phyloP scores from a whole-genome alignment of 1,140 invertebrate genomes.

The Pinna nobilis region DNA sequence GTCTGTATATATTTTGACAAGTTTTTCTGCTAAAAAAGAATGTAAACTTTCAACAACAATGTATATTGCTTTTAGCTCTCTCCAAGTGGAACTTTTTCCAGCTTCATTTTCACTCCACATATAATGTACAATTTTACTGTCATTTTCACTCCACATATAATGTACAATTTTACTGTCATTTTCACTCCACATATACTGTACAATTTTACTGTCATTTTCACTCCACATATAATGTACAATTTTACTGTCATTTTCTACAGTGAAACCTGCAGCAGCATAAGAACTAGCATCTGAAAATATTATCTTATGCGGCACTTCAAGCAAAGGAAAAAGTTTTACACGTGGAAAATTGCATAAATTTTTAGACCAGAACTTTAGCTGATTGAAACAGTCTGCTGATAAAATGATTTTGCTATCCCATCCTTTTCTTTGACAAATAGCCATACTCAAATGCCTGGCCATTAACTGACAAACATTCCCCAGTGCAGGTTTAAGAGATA shows the following conservation, averaged over 20 bases:
- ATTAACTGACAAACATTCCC: slow-evolving; percentile 32
- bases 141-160: no score
- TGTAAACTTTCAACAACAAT: not conserved
- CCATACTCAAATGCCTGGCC: slow-evolving; percentile 12
- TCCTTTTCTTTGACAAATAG: not conserved
- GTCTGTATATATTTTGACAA: slow-evolving; percentile 36
- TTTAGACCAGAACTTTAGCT: slow-evolving; percentile 21
- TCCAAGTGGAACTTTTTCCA: slow-evolving; percentile 27
- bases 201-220: not conserved
- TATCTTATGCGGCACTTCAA: not conserved
- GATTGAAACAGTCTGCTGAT: not conserved
- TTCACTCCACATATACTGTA: no score
- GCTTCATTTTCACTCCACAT: no score
- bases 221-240: slow-evolving; percentile 32
- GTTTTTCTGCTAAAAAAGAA: not conserved
- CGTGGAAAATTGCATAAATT: slow-evolving; percentile 3
- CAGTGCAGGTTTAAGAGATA: slow-evolving; percentile 23
- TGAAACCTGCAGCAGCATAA: slow-evolving; percentile 14
- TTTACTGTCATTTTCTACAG: not conserved
- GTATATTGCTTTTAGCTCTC: slow-evolving; percentile 16
- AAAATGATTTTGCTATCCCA: slow-evolving; percentile 6
- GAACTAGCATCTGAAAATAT: slow-evolving; percentile 26
- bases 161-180: no score
- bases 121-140: no score
- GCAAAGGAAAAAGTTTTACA: slow-evolving; percentile 1